A percentile compares a stretch with the other conserved stretches of the same genome.
Conservation (phyloP, 2,888 invertebrate genomes). For the Nomada lathburiana region DNA sequence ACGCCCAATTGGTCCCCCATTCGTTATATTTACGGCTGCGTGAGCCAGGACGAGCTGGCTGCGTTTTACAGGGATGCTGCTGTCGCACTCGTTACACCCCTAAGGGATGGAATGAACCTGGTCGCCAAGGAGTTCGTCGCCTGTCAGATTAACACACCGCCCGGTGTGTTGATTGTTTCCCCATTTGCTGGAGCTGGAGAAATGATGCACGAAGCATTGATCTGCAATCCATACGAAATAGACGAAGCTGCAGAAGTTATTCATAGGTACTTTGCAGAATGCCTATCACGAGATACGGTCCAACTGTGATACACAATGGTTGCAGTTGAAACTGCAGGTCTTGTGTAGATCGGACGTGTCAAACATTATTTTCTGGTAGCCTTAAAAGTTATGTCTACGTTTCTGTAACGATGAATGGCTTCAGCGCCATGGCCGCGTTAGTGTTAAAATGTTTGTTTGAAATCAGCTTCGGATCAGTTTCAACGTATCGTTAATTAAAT, state of each 20-base stretch:
- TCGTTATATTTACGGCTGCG: slow-evolving; percentile 94
- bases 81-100: slow-evolving; percentile 94
- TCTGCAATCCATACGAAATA: slow-evolving; percentile 95
- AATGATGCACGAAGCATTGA: slow-evolving; percentile 96
- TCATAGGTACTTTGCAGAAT: slow-evolving; percentile 86
- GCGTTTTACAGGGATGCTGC: slow-evolving; percentile 94
- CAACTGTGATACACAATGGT: too few species aligned
- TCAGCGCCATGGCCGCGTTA: too few species aligned
- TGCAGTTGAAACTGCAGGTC: too few species aligned
- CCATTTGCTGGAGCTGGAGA: slow-evolving; percentile 97
- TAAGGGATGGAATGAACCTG: slow-evolving; percentile 96
- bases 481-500: too few species aligned
- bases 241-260: slow-evolving; percentile 95
- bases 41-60: slow-evolving; percentile 93
- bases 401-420: too few species aligned
- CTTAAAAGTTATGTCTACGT: too few species aligned
- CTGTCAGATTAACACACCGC: slow-evolving; percentile 94
- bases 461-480: too few species aligned
- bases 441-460: too few species aligned
- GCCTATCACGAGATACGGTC: neutral
- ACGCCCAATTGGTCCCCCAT: slow-evolving; percentile 97
- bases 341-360: neutral
- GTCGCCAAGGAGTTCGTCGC: slow-evolving; percentile 97
- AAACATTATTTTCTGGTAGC: too few species aligned
- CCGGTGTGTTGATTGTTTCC: slow-evolving; percentile 94